Evolutionary conservation across 2,113 vertebrate genomes (phyloP).

Genomic region (Paracanthobrama guichenoti): DNA sequence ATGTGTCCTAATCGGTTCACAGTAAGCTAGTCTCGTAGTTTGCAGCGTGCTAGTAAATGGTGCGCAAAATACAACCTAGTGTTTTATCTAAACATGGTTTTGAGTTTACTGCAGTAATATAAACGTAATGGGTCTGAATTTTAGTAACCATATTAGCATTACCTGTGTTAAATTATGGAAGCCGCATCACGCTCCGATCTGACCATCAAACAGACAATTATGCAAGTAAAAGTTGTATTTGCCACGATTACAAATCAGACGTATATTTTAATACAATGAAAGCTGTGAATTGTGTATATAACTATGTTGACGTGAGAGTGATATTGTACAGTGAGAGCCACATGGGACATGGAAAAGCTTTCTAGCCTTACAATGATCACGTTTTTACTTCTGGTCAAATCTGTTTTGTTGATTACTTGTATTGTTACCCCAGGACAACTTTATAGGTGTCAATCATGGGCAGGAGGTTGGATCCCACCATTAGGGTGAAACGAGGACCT

Average conservation of each 20-base stretch:
- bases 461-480: slow-evolving; percentile 86
- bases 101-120: background rate
- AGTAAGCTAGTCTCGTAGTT: background rate
- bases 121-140: background rate
- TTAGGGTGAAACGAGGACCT: slow-evolving; percentile 84
- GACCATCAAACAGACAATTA: no score
- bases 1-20: background rate
- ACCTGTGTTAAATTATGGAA: background rate
- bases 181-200: background rate
- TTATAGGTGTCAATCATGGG: slow-evolving; percentile 78
- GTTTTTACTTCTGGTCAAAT: background rate
- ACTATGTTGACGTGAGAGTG: background rate
- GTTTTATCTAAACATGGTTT: background rate
- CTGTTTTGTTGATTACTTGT: background rate
- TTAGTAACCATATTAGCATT: background rate
- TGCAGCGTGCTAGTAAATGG: background rate
- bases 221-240: background rate
- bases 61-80: background rate
- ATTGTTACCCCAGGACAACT: slow-evolving; percentile 37
- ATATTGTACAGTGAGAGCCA: background rate
- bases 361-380: background rate
- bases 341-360: background rate
- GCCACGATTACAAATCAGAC: background rate
- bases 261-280: background rate
- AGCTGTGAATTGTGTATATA: background rate